A percentile compares a stretch with the other conserved stretches of the same genome.
These are phyloP conservation scores for Pterocles gutturalis DNA, from an alignment of 2,113 vertebrate species.

Conservation along the genomic window DNA sequence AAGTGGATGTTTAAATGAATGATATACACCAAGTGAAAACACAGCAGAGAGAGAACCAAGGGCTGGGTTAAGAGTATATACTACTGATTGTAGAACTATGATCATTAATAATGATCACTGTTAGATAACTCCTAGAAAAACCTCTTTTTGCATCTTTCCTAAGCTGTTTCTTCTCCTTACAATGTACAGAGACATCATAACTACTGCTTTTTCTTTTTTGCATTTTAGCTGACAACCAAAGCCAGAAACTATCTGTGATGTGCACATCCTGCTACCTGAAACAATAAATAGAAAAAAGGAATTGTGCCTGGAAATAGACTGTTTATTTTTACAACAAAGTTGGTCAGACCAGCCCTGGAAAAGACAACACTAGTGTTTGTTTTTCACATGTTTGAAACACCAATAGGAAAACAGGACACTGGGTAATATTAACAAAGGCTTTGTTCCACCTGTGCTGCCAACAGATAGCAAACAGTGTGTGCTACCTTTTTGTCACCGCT, in stretches of 20 bases:
- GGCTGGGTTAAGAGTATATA: neutral
- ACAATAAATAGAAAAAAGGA: neutral
- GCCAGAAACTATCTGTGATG: neutral
- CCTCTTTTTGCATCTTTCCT: neutral
- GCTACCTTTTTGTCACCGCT: neutral
- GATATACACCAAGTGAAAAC: neutral
- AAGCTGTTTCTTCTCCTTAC: neutral
- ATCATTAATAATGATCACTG: neutral
- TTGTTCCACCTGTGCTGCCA: constrained; percentile 1
- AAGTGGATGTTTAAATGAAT: neutral
- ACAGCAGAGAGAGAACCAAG: neutral
- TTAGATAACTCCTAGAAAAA: neutral
- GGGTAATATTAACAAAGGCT: neutral
- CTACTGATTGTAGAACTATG: neutral
- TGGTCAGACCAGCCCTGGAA: neutral
- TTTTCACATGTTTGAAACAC: constrained; percentile 5
- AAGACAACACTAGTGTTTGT: neutral
- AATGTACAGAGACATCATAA: neutral
- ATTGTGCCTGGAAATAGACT: neutral
- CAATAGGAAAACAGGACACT: neutral
- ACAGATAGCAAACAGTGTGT: neutral
- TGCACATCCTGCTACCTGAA: neutral
- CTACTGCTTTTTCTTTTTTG: neutral
- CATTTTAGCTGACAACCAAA: neutral
- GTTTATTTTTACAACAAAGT: neutral